Percentiles rank a stretch among this genome's conserved stretches.
Conservation (phyloP, 37 sponge, comb jelly and placozoan genomes). For the Aphrocallistes beatrix region DNA sequence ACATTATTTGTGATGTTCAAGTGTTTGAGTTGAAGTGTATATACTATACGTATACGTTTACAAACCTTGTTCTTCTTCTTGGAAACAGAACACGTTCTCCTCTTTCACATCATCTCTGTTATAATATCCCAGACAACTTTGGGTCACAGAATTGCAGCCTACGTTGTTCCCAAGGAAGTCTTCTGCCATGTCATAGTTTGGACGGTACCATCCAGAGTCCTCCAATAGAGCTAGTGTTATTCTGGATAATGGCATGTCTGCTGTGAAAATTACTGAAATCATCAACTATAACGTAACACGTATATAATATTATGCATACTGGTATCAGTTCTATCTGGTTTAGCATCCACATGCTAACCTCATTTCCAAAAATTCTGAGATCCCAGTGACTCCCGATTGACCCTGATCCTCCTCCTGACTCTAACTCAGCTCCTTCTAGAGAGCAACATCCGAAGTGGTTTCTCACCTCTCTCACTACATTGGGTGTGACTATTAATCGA, state of each 20-base stretch:
- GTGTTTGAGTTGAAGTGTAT: neutral
- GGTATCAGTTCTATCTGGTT: no score
- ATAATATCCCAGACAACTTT: constrained; percentile 14
- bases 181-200: neutral
- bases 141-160: neutral
- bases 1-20: no score
- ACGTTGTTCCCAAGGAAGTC: neutral
- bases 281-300: neutral
- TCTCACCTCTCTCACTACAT: constrained; percentile 24
- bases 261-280: neutral
- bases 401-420: constrained; percentile 62
- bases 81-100: neutral
- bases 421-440: constrained; percentile 55
- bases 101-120: neutral
- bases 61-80: neutral
- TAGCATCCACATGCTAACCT: no score
- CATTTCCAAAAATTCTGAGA: constrained; percentile 27
- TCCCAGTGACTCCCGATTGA: constrained; percentile 65
- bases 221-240: constrained; percentile 9
- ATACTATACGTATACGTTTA: neutral
- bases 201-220: neutral
- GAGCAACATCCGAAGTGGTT: constrained; percentile 48
- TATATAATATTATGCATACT: no score
- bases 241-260: neutral
- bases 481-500: neutral